Conservation (phyloP, 2,888 invertebrate species). For the Abrostola triplasia region DNA sequence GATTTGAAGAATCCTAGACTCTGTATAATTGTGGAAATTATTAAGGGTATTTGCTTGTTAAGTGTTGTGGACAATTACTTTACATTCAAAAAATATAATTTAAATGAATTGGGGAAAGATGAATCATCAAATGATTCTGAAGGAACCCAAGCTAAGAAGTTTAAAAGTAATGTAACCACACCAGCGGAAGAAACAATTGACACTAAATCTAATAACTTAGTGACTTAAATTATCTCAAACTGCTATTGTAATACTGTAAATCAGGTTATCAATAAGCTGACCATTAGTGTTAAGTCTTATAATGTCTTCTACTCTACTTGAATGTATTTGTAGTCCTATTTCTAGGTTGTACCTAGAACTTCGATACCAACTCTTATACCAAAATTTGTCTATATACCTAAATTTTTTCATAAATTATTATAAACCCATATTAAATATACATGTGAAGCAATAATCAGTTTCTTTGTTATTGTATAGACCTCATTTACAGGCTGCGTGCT, state of each 20-base stretch:
- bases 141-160: constrained; percentile 81
- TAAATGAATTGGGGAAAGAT: constrained; percentile 90
- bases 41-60: constrained; percentile 93
- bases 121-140: constrained; percentile 76
- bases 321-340: constrained; percentile 69
- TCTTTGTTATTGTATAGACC: constrained; percentile 26
- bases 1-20: constrained; percentile 93
- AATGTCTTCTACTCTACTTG: constrained; percentile 63
- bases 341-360: constrained; percentile 76
- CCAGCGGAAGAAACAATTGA: constrained; percentile 68
- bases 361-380: constrained; percentile 81
- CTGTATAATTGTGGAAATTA: constrained; percentile 94
- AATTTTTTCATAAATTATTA: constrained; percentile 69
- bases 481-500: constrained; percentile 13
- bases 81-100: constrained; percentile 94
- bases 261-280: constrained; percentile 53
- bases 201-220: constrained; percentile 58
- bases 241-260: constrained; percentile 50
- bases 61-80: constrained; percentile 94
- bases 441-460: constrained; percentile 55
- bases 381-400: constrained; percentile 73
- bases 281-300: constrained; percentile 59
- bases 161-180: constrained; percentile 70
- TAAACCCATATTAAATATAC: constrained; percentile 61
- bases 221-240: constrained; percentile 46